These are phyloP conservation scores for Cyprinodon brontotheroides DNA, from an alignment of 2,113 vertebrate species.

Conservation along the genomic window DNA sequence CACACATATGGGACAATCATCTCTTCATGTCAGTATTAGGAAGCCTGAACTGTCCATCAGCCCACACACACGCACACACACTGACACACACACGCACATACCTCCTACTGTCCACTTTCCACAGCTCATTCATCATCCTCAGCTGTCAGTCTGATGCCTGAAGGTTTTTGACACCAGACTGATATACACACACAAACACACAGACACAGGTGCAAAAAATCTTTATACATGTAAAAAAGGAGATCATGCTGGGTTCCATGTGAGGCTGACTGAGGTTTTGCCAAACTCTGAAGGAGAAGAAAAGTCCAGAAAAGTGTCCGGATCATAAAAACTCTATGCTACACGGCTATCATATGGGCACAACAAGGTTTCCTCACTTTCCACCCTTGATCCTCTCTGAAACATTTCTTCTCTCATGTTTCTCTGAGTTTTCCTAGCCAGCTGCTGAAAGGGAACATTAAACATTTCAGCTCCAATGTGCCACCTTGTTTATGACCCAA, in stretches of 20 bases:
- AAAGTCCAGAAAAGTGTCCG: slow-evolving; percentile 46
- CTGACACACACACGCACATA: slow-evolving; percentile 37
- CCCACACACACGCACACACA: slow-evolving; percentile 32
- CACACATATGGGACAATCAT: slow-evolving; percentile 68
- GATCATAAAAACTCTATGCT: slow-evolving; percentile 67
- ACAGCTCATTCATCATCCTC: slow-evolving; percentile 73
- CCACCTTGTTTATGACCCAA: slow-evolving; percentile 61
- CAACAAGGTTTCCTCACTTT: slow-evolving; percentile 43
- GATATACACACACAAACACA: slow-evolving; percentile 28
- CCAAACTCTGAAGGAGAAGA: slow-evolving; percentile 48
- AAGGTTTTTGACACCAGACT: slow-evolving; percentile 39
- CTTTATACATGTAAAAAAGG: no score
- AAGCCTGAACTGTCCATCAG: slow-evolving; percentile 70
- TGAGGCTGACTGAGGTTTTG: slow-evolving; percentile 50
- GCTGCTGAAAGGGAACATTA: slow-evolving; percentile 73
- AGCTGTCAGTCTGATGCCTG: slow-evolving; percentile 67
- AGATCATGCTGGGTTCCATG: slow-evolving; percentile 6
- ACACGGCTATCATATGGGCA: slow-evolving; percentile 55
- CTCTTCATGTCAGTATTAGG: slow-evolving; percentile 44
- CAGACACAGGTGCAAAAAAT: slow-evolving; percentile 16
- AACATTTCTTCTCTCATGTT: slow-evolving; percentile 8
- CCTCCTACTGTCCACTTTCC: slow-evolving; percentile 58
- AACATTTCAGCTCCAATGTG: slow-evolving; percentile 57
- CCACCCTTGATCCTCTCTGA: slow-evolving; percentile 32
- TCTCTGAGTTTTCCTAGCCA: slow-evolving; percentile 51